Conservation (phyloP, 2,888 invertebrate species). For the Chironomus tentans region DNA sequence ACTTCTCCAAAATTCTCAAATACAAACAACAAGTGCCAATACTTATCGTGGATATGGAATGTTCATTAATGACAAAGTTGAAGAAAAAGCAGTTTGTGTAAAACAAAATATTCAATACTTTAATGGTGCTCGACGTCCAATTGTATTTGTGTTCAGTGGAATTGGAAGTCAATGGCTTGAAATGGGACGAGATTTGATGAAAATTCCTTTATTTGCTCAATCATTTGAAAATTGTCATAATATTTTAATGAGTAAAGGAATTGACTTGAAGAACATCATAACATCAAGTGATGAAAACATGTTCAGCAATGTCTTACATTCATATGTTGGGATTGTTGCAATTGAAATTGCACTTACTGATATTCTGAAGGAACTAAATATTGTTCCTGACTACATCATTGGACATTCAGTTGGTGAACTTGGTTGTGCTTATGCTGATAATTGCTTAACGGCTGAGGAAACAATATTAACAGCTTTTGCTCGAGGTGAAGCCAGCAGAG, state of each 20-base stretch:
- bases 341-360: constrained; percentile 50
- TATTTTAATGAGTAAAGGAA: constrained; percentile 47
- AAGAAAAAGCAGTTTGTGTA: constrained; percentile 31
- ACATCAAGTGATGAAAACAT: constrained; percentile 47
- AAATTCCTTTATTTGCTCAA: constrained; percentile 56
- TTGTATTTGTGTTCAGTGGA: constrained; percentile 80
- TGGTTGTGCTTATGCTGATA: constrained; percentile 86
- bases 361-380: constrained; percentile 46
- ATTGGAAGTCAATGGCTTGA: constrained; percentile 76
- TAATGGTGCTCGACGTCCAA: constrained; percentile 50
- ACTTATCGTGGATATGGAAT: constrained; percentile 61
- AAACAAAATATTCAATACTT: constrained; percentile 46
- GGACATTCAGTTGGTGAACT: constrained; percentile 86
- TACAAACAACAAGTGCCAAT: constrained; percentile 48
- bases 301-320: constrained; percentile 51
- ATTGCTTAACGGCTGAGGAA: constrained; percentile 71
- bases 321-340: constrained; percentile 59
- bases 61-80: constrained; percentile 30
- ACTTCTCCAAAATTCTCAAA: constrained; percentile 48
- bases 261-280: constrained; percentile 51
- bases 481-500: constrained; percentile 58
- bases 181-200: constrained; percentile 64
- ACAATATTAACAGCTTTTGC: constrained; percentile 71
- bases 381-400: constrained; percentile 58
- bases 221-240: constrained; percentile 51